These are phyloP conservation scores for Drosophila mayri DNA, from an alignment of 1,140 invertebrate genomes.

Conservation along the genomic window DNA sequence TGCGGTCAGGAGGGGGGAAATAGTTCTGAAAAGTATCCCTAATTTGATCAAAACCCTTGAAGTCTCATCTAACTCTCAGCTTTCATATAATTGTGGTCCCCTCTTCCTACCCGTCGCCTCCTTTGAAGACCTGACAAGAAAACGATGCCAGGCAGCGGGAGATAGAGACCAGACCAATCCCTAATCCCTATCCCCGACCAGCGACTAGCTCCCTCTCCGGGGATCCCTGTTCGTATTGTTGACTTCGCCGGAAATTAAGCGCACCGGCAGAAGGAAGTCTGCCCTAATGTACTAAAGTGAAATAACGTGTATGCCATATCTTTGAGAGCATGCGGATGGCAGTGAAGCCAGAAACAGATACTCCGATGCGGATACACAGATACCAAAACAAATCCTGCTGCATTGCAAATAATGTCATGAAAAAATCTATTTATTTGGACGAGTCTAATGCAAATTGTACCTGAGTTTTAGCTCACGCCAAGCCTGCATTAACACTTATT, in stretches of 20 bases:
- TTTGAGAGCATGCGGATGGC: constrained; percentile 38
- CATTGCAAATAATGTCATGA: constrained; percentile 24
- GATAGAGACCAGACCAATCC: constrained; percentile 26
- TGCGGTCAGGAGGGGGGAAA: constrained; percentile 7
- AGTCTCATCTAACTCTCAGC: background rate
- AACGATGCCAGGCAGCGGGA: background rate
- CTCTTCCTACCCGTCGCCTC: background rate
- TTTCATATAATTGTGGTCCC: constrained; percentile 13
- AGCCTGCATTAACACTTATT: constrained; percentile 11
- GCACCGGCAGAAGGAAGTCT: constrained; percentile 67
- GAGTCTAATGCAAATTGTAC: constrained; percentile 12
- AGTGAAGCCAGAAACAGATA: constrained; percentile 28
- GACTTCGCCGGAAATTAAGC: constrained; percentile 72
- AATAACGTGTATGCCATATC: constrained; percentile 62
- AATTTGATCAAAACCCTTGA: constrained; percentile 17
- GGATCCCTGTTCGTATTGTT: constrained; percentile 45
- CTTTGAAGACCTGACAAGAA: constrained; percentile 22
- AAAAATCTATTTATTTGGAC: constrained; percentile 20
- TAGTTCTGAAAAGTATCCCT: constrained; percentile 9
- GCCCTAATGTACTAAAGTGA: constrained; percentile 72
- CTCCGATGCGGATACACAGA: constrained; percentile 1
- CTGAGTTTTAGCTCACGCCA: constrained; percentile 17
- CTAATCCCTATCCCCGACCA: constrained; percentile 26
- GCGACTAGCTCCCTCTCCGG: constrained; percentile 4
- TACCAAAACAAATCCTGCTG: constrained; percentile 2